A percentile compares a stretch with the other conserved stretches of the same genome.
Evolutionary conservation across 35 echinoderm and acorn worm genomes (phyloP).

Genomic region (Apostichopus japonicus): DNA sequence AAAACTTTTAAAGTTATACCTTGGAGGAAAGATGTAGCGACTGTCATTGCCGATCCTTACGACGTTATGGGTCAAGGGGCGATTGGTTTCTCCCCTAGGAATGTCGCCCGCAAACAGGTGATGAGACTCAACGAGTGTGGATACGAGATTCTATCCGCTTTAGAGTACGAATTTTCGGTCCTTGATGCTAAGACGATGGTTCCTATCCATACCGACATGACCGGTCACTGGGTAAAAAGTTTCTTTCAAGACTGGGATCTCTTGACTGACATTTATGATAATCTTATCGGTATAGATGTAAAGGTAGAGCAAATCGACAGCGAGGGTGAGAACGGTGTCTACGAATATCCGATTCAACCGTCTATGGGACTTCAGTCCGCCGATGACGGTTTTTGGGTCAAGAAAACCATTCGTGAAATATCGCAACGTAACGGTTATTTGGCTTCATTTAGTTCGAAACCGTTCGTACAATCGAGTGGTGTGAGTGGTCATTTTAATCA

Average conservation of each 20-base stretch:
- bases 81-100: neutral
- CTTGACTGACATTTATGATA: neutral
- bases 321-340: neutral
- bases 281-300: neutral
- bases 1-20: conserved; percentile 32
- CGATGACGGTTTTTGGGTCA: conserved; percentile 50
- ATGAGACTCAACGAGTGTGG: conserved; percentile 10
- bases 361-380: conserved; percentile 50
- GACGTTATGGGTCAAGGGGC: neutral
- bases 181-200: neutral
- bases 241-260: conserved; percentile 8
- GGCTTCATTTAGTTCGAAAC: conserved; percentile 43
- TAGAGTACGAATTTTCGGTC: conserved; percentile 34
- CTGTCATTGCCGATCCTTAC: conserved; percentile 23
- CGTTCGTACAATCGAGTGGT: conserved; percentile 5
- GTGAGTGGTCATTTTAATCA: conserved; percentile 61
- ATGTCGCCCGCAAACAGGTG: conserved; percentile 6
- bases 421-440: conserved; percentile 28
- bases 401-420: conserved; percentile 50
- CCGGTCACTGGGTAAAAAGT: neutral
- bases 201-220: conserved; percentile 24
- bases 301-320: conserved; percentile 21
- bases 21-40: conserved; percentile 10
- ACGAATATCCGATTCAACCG: conserved; percentile 39
- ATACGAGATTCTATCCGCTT: conserved; percentile 19